Evolutionary conservation across 2,113 vertebrate genomes (phyloP), one percentile per base, ranked within the genome.

Genomic region (Gasterosteus aculeatus): DNA sequence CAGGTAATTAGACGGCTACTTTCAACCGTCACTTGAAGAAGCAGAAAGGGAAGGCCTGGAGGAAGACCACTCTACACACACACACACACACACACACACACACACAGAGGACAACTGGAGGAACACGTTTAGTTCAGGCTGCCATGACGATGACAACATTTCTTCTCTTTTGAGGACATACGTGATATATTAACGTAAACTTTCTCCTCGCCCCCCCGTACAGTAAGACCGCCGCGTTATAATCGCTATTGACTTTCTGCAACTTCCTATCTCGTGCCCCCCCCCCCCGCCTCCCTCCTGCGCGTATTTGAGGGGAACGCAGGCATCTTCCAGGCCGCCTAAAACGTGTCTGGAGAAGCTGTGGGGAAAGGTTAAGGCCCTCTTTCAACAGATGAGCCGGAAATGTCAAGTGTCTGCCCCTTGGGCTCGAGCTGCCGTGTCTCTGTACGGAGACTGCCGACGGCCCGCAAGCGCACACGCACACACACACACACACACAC

Each of bases 1-100:
- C 86, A 91, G 93, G 93, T 94, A 93, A 95, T 94, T 94, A 92
- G 93, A 94, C 89, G 86, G 90, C 89, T 92, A 92, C 88, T 93
- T 94, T 93, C 91, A 93, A 91, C 85, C 86, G 61, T 93, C 88
- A 91, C 92, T 93, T 89, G 85, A 92, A 93, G 89, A 92, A 90
- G 71, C 78, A 81, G 84, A 84, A 89, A 76, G 88, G 78, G 77
- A 84, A 87, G 91, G 90, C 91, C 93, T 91, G 85, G 72, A 90
- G 93, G 87, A 90, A 89, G 77, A 84, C 87, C 78, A 72, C 79
- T 84, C 71, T 74, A 78, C 29, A 75, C 39, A 35, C 51, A 75
- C 56, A 83, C 73, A 72, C 58, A 68, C 75, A 64, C 42, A 61
- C 81, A 29, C 47, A 41, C n/a, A 42, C 47, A 67, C 44, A 26